Base-by-base conservation (phyloP, 2,113 vertebrate species). In the Xiphophorus couchianus region DNA sequence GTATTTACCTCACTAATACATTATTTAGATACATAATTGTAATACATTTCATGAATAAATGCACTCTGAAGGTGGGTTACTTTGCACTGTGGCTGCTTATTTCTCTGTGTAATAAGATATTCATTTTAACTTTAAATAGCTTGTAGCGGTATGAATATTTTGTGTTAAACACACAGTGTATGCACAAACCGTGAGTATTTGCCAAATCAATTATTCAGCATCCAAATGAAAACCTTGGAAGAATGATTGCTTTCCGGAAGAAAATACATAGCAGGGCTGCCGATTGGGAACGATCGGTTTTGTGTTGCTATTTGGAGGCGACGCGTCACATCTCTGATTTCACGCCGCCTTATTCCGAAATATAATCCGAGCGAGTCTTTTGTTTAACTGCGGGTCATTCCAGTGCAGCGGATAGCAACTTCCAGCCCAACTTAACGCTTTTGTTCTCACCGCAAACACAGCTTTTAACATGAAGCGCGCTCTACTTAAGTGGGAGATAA, bases 171-270 rank as follows among this genome's bases (percentile, higher is more conserved):
- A 68, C 54, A 76, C 66, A 66, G 62, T 65, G 74, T 69, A 68
- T 77, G 77, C 66, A 77, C 69, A 83, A 83, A 81, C 73, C 83
- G 78, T 60, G 35, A 69, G 80, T 5, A 2, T 64, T 39, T 73
- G 48, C 84, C 85, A 77, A 74, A 86, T 89, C 76, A 89, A 75
- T 86, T 77, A 86, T 85, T 86, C 62, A 86, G 63, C 6, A 82
- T 72, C 78, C 70, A 81, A 88, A 86, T 82, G 68, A 85, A 85
- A 90, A 83, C 79, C 51, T 72, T 71, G 70, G 77, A 77, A 29
- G 76, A 60, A 80, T 83, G 80, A 84, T 74, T 78, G 78, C 78
- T 75, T 83, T 77, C 62, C 78, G 71, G 5, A 35, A 39, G 63
- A 75, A 62, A 76, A 86, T 35, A 72, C 62, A 81, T 66, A 74